Conservation (phyloP, 2,797 vertebrate species). For the Urophycis tenuis region DNA sequence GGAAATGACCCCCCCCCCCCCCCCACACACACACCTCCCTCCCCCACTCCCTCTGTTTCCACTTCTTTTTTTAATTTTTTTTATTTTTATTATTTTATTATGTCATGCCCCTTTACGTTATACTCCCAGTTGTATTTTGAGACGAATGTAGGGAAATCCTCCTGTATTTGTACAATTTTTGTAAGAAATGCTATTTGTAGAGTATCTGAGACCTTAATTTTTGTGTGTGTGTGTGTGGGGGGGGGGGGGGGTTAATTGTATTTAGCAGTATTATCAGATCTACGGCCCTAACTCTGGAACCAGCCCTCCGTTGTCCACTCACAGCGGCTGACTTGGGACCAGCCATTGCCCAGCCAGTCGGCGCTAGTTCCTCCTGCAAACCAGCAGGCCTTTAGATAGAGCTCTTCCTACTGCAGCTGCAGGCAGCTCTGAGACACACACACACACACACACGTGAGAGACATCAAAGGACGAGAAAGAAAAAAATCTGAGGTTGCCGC, state of each 20-base stretch:
- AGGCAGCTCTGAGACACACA: slow-evolving; percentile 71
- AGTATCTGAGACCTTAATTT: too few relatives aligned
- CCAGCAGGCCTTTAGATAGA: slow-evolving; percentile 43
- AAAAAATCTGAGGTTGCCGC: slow-evolving; percentile 41
- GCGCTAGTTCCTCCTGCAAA: slow-evolving; percentile 32
- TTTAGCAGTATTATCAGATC: slow-evolving; percentile 37
- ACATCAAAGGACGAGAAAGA: slow-evolving; percentile 25
- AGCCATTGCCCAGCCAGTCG: slow-evolving; percentile 51
- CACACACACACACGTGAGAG: slow-evolving; percentile 34
- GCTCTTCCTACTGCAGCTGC: slow-evolving; percentile 73
- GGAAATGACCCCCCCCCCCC: slow-evolving; percentile 32
- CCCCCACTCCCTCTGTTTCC: too few relatives aligned
- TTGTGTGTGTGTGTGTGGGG: background rate
- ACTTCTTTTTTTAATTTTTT: too few relatives aligned
- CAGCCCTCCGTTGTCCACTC: slow-evolving; percentile 27
- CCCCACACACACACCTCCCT: slow-evolving; percentile 35
- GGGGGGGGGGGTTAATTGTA: slow-evolving; percentile 21
- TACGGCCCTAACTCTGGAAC: slow-evolving; percentile 35
- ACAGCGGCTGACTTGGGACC: slow-evolving; percentile 32
- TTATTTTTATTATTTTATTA: slow-evolving; percentile 29
- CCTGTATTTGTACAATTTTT: background rate
- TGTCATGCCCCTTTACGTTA: slow-evolving; percentile 18
- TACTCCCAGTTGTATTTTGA: slow-evolving; percentile 27
- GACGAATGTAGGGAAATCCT: slow-evolving; percentile 31
- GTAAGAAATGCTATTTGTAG: background rate